Percentiles rank a stretch among this genome's conserved stretches.
phyloP scores from a whole-genome alignment of 2,888 invertebrate species.

The Scotopteryx bipunctaria region DNA sequence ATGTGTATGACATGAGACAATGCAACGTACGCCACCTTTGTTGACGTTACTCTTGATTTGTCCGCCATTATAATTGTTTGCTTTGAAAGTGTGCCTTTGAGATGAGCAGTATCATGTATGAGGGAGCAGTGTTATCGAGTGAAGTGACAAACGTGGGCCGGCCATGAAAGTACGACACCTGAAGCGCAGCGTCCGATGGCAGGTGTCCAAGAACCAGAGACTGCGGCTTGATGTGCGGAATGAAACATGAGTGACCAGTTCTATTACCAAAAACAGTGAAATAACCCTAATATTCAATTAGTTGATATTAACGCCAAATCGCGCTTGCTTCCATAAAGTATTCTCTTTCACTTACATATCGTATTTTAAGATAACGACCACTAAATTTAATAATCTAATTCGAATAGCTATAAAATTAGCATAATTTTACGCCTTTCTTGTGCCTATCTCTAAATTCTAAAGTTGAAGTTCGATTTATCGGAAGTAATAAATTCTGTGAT shows the following conservation, averaged over 20 bases:
- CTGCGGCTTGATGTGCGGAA: conserved; percentile 78
- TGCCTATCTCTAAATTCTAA: conserved; percentile 77
- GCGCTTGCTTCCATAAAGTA: conserved; percentile 80
- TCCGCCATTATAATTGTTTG: conserved; percentile 42
- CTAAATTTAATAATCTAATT: conserved; percentile 50
- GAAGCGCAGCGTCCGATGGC: conserved; percentile 71
- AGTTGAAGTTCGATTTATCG: conserved; percentile 63
- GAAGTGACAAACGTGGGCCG: conserved; percentile 77
- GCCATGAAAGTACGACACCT: conserved; percentile 78
- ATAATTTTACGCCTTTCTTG: conserved; percentile 77
- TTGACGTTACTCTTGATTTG: conserved; percentile 41
- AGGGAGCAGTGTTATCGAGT: conserved; percentile 66
- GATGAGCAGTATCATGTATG: conserved; percentile 62
- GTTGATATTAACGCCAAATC: conserved; percentile 70
- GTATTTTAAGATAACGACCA: conserved; percentile 69
- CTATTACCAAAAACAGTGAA: conserved; percentile 36
- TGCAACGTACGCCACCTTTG: conserved; percentile 61
- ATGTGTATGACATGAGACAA: conserved; percentile 67
- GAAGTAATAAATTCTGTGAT: conserved; percentile 71
- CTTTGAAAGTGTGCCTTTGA: conserved; percentile 41
- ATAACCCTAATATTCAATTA: conserved; percentile 46
- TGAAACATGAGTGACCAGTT: conserved; percentile 71
- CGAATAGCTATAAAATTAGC: conserved; percentile 60
- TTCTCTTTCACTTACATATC: conserved; percentile 76
- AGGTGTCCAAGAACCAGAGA: conserved; percentile 78